phyloP scores from a whole-genome alignment of 2,797 vertebrate genomes.

The Ctenopoma kingsleyae region DNA sequence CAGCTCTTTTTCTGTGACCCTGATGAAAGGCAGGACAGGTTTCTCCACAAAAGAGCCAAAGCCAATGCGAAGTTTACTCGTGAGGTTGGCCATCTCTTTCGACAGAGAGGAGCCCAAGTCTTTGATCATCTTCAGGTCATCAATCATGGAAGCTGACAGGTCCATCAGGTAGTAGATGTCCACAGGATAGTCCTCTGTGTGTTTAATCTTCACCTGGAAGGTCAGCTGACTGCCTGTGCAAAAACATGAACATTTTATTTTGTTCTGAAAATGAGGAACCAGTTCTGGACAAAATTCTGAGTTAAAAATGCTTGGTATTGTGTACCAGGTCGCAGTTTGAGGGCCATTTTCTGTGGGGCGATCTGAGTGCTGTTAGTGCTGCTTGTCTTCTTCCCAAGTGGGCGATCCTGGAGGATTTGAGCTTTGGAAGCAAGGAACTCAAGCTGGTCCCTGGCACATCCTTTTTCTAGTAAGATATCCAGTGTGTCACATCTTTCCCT shows the following conservation, averaged over 20 bases:
- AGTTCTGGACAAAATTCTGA: neutral
- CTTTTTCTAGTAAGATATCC: constrained; percentile 87
- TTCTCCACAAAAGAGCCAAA: constrained; percentile 99
- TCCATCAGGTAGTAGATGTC: constrained; percentile 99
- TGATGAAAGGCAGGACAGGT: constrained; percentile 94
- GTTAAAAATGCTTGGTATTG: neutral
- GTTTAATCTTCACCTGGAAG: constrained; percentile 93
- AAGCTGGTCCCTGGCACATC: constrained; percentile 85
- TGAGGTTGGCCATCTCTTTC: constrained; percentile 94
- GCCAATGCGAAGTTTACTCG: constrained; percentile 96
- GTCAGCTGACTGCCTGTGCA: constrained; percentile 88
- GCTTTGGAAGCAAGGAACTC: constrained; percentile 88
- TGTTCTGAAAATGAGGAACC: constrained; percentile 1
- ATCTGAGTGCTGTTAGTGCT: constrained; percentile 89
- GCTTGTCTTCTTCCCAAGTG: constrained; percentile 84
- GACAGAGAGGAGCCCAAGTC: constrained; percentile 92
- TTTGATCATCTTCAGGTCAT: constrained; percentile 94
- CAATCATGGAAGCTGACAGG: constrained; percentile 95
- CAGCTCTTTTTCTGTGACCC: constrained; percentile 88
- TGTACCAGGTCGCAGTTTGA: constrained; percentile 91
- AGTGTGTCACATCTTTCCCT: constrained; percentile 89
- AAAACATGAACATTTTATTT: constrained; percentile 19
- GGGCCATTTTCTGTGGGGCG: constrained; percentile 91
- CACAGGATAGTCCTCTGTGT: constrained; percentile 95
- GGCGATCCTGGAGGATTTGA: constrained; percentile 84